Percentiles rank a stretch among this genome's conserved stretches.
These are phyloP conservation scores for Mermis nigrescens DNA, from an alignment of 2,888 invertebrate genomes.

Conservation along the genomic window DNA sequence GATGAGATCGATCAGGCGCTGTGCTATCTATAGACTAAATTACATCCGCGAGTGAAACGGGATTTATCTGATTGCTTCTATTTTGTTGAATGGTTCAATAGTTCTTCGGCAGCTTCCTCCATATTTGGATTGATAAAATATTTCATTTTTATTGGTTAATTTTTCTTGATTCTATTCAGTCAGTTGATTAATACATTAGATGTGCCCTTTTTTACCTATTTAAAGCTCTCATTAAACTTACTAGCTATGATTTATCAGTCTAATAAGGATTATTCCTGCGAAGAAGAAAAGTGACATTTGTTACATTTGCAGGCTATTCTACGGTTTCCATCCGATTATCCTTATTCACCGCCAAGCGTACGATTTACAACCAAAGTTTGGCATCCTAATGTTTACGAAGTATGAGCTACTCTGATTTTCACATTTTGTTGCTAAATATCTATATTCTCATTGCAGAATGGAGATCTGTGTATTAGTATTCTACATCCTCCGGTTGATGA, in stretches of 20 bases:
- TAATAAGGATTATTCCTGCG: not conserved
- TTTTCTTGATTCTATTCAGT: too few species aligned
- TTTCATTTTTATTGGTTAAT: too few species aligned
- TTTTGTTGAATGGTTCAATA: too few species aligned
- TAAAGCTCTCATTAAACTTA: not conserved
- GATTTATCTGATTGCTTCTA: too few species aligned
- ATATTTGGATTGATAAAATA: too few species aligned
- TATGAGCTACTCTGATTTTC: conserved; percentile 33
- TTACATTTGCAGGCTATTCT: conserved; percentile 69
- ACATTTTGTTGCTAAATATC: not conserved
- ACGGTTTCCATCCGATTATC: conserved; percentile 95
- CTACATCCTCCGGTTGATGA: conserved; percentile 96
- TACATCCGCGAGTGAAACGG: too few species aligned
- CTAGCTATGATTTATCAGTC: not conserved
- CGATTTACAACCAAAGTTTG: conserved; percentile 96
- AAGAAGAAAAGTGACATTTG: not conserved
- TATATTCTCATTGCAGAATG: too few species aligned
- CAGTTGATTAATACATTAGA: too few species aligned
- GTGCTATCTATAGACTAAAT: too few species aligned
- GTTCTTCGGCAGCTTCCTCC: too few species aligned
- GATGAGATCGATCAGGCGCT: too few species aligned
- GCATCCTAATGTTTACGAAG: conserved; percentile 99
- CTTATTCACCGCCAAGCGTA: conserved; percentile 92
- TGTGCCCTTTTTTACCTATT: too few species aligned
- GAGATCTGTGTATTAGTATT: conserved; percentile 96